phyloP scores from a whole-genome alignment of 2,888 invertebrate species.

The Metacarcinus magister region DNA sequence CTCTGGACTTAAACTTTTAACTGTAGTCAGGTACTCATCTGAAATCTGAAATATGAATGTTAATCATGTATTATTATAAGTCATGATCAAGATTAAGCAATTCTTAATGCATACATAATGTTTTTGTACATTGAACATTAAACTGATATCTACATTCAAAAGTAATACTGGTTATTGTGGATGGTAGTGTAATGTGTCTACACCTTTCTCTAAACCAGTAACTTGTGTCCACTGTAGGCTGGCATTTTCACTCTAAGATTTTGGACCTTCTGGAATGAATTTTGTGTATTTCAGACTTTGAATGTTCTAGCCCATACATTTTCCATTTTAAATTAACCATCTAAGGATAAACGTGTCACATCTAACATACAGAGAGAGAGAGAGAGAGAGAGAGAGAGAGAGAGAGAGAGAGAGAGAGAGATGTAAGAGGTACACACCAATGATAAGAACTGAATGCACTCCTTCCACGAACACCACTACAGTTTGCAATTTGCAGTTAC shows the following conservation, averaged over 20 bases:
- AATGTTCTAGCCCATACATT: not conserved
- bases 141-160: not conserved
- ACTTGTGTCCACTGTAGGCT: not conserved
- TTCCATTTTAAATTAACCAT: not conserved
- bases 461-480: not conserved
- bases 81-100: not conserved
- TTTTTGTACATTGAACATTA: not conserved
- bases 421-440: not conserved
- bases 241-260: not conserved
- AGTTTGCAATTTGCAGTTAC: not conserved
- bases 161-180: not conserved
- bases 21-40: constrained; percentile 91
- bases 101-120: not conserved
- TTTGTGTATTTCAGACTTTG: not conserved
- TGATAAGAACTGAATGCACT: not conserved
- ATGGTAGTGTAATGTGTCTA: not conserved
- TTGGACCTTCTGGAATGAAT: not conserved
- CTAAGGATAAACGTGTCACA: too few species aligned
- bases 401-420: not conserved
- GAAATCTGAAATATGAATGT: constrained; percentile 86
- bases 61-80: not conserved
- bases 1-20: constrained; percentile 90
- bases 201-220: not conserved
- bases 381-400: too few species aligned
- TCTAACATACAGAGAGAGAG: too few species aligned